Percentiles rank a stretch among this genome's conserved stretches.
These are phyloP conservation scores for Azemiops feae DNA, from an alignment of 2,113 vertebrate genomes.

Conservation along the genomic window DNA sequence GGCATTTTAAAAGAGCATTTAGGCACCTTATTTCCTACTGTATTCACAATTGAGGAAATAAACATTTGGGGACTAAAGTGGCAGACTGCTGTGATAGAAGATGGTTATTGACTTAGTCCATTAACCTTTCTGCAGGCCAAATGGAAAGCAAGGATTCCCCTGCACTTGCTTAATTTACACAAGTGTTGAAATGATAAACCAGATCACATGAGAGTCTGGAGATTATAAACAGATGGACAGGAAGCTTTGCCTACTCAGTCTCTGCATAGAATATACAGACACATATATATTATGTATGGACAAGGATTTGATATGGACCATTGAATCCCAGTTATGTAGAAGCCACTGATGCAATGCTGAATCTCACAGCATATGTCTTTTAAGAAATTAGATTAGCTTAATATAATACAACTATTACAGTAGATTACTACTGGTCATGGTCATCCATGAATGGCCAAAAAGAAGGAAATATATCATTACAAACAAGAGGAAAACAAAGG, in stretches of 20 bases:
- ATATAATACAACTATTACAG: not conserved
- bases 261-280: not conserved
- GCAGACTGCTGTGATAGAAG: conserved; percentile 8
- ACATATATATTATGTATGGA: not conserved
- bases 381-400: not conserved
- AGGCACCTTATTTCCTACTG: not conserved
- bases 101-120: conserved; percentile 6
- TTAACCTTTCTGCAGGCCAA: conserved; percentile 5
- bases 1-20: conserved; percentile 11
- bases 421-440: not conserved
- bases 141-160: not conserved
- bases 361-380: not conserved
- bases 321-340: not conserved
- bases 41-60: not conserved
- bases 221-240: not conserved
- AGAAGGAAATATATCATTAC: not conserved
- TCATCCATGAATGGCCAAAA: not conserved
- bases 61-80: not conserved
- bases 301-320: not conserved
- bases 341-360: not conserved
- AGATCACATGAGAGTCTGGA: not conserved
- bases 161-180: not conserved
- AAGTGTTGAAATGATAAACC: not conserved
- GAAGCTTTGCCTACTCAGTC: not conserved
- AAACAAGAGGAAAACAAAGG: not conserved